Evolutionary conservation across 1,140 invertebrate genomes (phyloP), one percentile per base, ranked within the genome.

Genomic region (Ruditapes philippinarum): DNA sequence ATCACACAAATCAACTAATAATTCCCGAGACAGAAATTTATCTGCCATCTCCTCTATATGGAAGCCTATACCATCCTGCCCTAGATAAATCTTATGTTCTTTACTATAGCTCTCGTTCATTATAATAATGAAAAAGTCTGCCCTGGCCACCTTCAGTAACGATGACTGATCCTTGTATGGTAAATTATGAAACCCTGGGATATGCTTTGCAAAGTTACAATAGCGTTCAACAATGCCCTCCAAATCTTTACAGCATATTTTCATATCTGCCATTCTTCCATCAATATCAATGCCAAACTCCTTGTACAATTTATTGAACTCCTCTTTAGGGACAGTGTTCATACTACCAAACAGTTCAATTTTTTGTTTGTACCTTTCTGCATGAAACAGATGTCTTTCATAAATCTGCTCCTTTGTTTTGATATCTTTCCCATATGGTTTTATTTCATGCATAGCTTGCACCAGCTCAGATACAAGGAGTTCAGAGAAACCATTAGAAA

Each of bases 271-370:
- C 68, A 73, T 62, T 40, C 87, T 42, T 22, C 78, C 87, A 83
- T 89, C 87, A 45, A 82, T 17, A 70, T 89, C 87, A 17, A 89
- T 82, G 11, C 78, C 78, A 73, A 74, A 76, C 1, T 81, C 57
- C 76, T 60, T 73, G 28, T 74, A 83, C 25, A 89, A 5, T 28
- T 60, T 57, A 31, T 82, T 9, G 36, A 42, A 74, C 57, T 82
- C 87, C 11, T 89, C 87, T 57, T 74, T 82, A 5, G 87, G 33
- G n/a, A 89, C 45, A n/a, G 65, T 25, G 22, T 89, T 89, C 68
- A 70, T 73, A 40, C 40, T 9, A 12, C 87, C 87, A 76, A 54
- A 89, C 7, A 82, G n/a, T 60, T 89, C 36, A 9, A 60, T n/a
- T 36, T 54, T 82, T 38, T 40, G n/a, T 62, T 76, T 28, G 49